Evolutionary conservation across 2,797 vertebrate genomes (phyloP), one percentile per base, ranked within the genome.

Genomic region (Lepidocolaptes lacrymiger): DNA sequence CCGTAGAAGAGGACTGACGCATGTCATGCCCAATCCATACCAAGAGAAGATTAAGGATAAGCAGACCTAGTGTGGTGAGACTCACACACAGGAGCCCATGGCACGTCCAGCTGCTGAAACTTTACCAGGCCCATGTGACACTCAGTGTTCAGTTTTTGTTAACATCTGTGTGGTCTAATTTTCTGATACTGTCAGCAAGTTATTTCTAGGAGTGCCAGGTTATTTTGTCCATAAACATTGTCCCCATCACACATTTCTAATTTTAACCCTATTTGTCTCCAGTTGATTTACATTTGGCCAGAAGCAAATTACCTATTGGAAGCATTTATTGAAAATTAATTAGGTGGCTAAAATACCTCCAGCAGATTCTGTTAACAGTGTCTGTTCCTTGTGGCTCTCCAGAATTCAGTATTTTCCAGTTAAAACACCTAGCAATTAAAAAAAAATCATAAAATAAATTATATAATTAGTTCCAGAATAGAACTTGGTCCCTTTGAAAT

Each of bases 321-420:
- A 97, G 97, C 96, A 98, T 98, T 97, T 97, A 98, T 97, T 98
- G 98, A 98, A 97, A 98, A 98, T 98, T 98, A 98, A 98, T 98
- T 98, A 97, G 97, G 98, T 98, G 98, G 96, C 97, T 97, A 96
- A 97, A 97, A 96, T 96, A 97, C 98, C 97, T 96, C 68, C 92
- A 97, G 98, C 97, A 95, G 97, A 92, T 97, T 96, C 95, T 94
- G 94, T 97, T 96, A 88, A 89, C 93, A 61, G 96, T 85, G 94
- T 88, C 71, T 95, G 96, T 87, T 98, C 96, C 97, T 97, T 95
- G 94, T 93, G 85, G 95, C 96, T 96, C 95, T 91, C 96, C 97
- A 97, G 94, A 96, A 92, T 82, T 91, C 85, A 64, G 34, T 26
- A 94, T 97, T 97, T 97, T 96, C 97, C 94, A 97, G 97, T 97